phyloP scores from a whole-genome alignment of 2,888 invertebrate genomes.

The Eueremaeus valkanovi region DNA sequence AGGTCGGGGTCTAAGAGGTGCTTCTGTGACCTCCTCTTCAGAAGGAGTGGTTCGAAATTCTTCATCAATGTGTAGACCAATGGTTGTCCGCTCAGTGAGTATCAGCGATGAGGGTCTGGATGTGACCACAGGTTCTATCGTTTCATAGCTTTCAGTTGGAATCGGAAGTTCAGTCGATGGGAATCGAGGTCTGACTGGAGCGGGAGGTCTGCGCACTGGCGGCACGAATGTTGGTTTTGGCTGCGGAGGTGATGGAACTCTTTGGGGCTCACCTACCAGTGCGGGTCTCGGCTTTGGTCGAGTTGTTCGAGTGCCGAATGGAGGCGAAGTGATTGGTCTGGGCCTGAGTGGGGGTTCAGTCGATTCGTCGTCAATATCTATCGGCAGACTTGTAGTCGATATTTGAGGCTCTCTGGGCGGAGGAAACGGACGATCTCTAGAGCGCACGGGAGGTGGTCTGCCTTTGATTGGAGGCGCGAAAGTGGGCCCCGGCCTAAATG shows the following conservation, averaged over 20 bases:
- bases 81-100: not conserved
- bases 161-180: conserved; percentile 37
- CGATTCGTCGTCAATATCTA: not conserved
- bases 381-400: not conserved
- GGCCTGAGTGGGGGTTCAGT: not conserved
- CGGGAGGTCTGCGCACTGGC: conserved; percentile 35
- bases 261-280: not conserved
- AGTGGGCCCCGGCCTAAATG: conserved; percentile 27
- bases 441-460: conserved; percentile 31
- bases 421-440: conserved; percentile 30
- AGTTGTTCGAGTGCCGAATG: not conserved
- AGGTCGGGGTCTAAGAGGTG: not conserved
- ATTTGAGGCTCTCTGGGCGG: not conserved
- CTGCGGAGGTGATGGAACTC: conserved; percentile 14
- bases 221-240: conserved; percentile 33
- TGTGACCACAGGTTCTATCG: not conserved
- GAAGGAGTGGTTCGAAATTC: not conserved
- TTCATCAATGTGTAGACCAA: not conserved
- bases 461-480: conserved; percentile 16
- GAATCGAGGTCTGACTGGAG: conserved; percentile 31
- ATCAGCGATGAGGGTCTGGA: not conserved
- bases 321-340: not conserved
- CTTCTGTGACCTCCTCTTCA: not conserved
- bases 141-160: not conserved
- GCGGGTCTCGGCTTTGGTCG: not conserved